Conservation (phyloP, 1,140 invertebrate species). For the Sipha flava region DNA sequence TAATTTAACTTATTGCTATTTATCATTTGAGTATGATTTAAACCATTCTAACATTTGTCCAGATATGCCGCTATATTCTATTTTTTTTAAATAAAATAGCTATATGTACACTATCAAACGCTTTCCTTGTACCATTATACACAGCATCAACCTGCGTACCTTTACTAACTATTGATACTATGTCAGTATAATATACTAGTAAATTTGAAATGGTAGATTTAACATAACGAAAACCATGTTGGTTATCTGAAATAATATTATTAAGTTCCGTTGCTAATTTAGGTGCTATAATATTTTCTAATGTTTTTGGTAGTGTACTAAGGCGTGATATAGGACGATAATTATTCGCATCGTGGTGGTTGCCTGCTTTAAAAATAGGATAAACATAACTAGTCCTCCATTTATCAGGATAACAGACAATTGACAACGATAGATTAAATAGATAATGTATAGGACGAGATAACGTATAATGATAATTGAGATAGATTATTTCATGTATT, state of each 20-base stretch:
- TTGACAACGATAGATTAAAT: background rate
- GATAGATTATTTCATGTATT: background rate
- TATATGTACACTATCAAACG: no score
- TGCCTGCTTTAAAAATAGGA: background rate
- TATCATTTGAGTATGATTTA: no score
- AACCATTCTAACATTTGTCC: no score
- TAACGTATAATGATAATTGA: background rate
- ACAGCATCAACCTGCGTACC: no score
- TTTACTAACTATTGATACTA: no score
- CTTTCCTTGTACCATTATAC: no score
- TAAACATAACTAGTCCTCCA: background rate
- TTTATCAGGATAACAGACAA: background rate
- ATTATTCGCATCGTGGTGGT: background rate
- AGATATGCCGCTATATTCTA: no score
- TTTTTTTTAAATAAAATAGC: no score
- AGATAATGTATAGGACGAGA: background rate
- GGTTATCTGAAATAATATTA: background rate
- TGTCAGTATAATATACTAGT: background rate
- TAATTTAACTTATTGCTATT: no score
- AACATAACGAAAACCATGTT: slow-evolving; percentile 11
- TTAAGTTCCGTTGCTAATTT: background rate
- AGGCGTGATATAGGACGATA: background rate
- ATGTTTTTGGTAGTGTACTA: background rate
- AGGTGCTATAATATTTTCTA: background rate
- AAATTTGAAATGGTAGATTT: background rate